Evolutionary conservation across 1,140 invertebrate species (phyloP), one percentile per base, ranked within the genome.

Genomic region (Zaprionus camerounensis): DNA sequence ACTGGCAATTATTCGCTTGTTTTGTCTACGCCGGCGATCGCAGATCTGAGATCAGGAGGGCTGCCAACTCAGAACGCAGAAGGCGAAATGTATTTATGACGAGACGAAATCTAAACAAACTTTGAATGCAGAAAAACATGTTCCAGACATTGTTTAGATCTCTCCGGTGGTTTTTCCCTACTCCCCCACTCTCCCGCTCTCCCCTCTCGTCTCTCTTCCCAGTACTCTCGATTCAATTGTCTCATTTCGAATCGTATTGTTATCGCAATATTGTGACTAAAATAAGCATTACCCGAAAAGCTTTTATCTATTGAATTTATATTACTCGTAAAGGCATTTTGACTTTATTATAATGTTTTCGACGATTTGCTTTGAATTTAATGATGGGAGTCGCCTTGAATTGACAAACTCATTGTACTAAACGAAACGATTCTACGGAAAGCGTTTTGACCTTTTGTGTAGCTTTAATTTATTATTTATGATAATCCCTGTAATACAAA

Each of bases 111-210:
- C 83, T 80, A 87, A 86, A 86, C 80, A 86, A 87, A 68, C 49
- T 36, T 41, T 71, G 57, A 75, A 64, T 86, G 80, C 80, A 87
- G 80, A 72, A 78, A 78, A 87, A 87, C 77, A 86, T 82, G 36
- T 86, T 86, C 80, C 83, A 86, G 83, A 86, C 84, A 87, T 87
- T 86, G 83, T 86, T 86, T 82, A 80, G 80, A 86, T 72, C 80
- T 76, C 56, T n/a, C 28, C 28, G 55, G 41, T 69, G 65, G 28
- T 62, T 70, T 77, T 53, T 51, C 62, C 41, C 51, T 63, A 6
- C n/a, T 44, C 41, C 15, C 5, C 6, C 41, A 0, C 15, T 4
- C 15, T 5, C 36, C 13, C 0, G 24, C 24, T 26, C 38, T 71
- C 41, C 28, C 63, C 68, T 51, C 62, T 70, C 59, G 38, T 15